Evolutionary conservation across 2,888 invertebrate species (phyloP).

Genomic region (Lochmaea crataegi): DNA sequence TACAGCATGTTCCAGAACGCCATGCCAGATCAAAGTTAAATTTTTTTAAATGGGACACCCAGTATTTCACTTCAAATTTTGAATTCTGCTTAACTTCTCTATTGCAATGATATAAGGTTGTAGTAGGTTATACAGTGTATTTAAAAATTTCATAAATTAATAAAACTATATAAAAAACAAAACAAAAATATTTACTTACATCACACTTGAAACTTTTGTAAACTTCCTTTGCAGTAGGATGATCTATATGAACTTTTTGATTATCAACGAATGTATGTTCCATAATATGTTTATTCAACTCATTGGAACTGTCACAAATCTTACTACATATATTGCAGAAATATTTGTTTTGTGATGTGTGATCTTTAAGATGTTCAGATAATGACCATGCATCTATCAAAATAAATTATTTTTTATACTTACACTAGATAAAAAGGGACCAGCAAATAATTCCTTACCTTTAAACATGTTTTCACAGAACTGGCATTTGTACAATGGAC

Average conservation of each 20-base stretch:
- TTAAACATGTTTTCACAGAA: constrained; percentile 62
- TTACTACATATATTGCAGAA: constrained; percentile 60
- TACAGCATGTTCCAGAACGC: too few species aligned
- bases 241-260: constrained; percentile 35
- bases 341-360: constrained; percentile 60
- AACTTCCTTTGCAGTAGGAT: constrained; percentile 24
- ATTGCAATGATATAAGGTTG: too few species aligned
- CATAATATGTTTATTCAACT: constrained; percentile 57
- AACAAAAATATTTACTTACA: constrained; percentile 45
- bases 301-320: constrained; percentile 54
- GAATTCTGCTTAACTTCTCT: too few species aligned
- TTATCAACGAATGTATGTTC: constrained; percentile 53
- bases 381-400: constrained; percentile 62
- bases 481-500: constrained; percentile 60
- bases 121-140: too few species aligned
- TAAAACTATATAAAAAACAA: not conserved
- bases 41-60: too few species aligned
- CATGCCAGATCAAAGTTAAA: too few species aligned
- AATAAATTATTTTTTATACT: not conserved
- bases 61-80: too few species aligned
- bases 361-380: constrained; percentile 61
- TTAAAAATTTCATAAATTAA: not conserved
- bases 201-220: constrained; percentile 52
- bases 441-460: constrained; percentile 47
- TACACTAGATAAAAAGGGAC: not conserved